phyloP scores from a whole-genome alignment of 2,888 invertebrate species.

The Nasonovia ribisnigri region DNA sequence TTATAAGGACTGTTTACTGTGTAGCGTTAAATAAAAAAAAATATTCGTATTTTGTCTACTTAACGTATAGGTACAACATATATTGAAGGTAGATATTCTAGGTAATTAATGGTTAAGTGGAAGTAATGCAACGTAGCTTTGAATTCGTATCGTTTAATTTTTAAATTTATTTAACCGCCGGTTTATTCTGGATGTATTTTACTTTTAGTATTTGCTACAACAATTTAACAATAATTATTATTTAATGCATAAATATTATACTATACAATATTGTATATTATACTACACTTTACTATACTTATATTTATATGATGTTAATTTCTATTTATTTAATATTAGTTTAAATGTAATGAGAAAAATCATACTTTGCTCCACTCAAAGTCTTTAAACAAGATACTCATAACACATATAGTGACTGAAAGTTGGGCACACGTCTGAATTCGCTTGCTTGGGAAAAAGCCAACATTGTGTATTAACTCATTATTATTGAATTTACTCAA shows the following conservation, averaged over 20 bases:
- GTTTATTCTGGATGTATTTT: not conserved
- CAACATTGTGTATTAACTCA: not conserved
- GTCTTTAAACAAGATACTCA: not conserved
- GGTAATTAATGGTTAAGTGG: not conserved
- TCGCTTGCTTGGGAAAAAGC: not conserved
- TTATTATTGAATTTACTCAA: not conserved
- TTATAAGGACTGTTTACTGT: not conserved
- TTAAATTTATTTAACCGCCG: not conserved
- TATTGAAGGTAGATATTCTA: not conserved
- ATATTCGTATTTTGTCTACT: not conserved
- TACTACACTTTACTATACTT: not conserved
- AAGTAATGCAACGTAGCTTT: not conserved
- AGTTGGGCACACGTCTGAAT: not conserved
- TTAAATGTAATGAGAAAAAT: not conserved
- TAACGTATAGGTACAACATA: not conserved
- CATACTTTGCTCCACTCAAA: not conserved
- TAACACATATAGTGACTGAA: not conserved
- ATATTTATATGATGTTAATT: not conserved
- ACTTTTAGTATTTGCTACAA: not conserved
- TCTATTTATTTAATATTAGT: not conserved
- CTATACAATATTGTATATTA: not conserved
- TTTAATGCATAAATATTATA: not conserved
- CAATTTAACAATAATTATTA: not conserved
- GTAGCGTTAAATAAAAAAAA: not conserved
- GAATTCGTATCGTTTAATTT: not conserved